These are phyloP conservation scores for Columbina picui DNA, from an alignment of 2,113 vertebrate genomes.

Conservation along the genomic window DNA sequence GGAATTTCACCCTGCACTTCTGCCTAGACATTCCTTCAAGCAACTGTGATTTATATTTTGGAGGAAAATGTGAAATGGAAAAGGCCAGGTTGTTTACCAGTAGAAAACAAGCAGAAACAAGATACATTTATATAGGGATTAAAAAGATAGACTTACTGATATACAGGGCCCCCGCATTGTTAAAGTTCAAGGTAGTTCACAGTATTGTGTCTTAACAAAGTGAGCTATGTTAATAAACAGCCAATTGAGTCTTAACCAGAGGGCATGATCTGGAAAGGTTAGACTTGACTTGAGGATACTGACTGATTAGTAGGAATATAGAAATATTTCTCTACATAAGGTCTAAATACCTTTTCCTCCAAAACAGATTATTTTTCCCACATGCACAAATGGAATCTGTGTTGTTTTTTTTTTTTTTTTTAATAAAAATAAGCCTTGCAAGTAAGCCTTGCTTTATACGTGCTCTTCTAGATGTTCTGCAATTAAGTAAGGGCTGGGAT, in stretches of 20 bases:
- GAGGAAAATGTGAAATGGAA: conserved; percentile 21
- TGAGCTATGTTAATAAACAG: conserved; percentile 27
- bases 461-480: background rate
- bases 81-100: conserved; percentile 29
- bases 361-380: background rate
- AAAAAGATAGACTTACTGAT: background rate
- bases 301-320: conserved; percentile 11
- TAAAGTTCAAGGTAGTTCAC: conserved; percentile 1
- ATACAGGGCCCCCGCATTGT: background rate
- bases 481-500: background rate
- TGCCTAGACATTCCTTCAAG: background rate
- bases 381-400: background rate
- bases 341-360: background rate
- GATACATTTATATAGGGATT: background rate
- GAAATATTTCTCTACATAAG: background rate
- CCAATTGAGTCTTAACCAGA: background rate
- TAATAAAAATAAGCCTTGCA: background rate
- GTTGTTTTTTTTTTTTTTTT: background rate
- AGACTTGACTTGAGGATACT: conserved; percentile 41
- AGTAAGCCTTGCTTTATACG: background rate
- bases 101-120: conserved; percentile 19
- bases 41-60: background rate
- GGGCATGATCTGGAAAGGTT: conserved; percentile 38
- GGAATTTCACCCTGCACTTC: background rate
- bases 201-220: conserved; percentile 2